Base-by-base conservation (phyloP, 2,888 invertebrate species). In the Quadroppia sp. region DNA sequence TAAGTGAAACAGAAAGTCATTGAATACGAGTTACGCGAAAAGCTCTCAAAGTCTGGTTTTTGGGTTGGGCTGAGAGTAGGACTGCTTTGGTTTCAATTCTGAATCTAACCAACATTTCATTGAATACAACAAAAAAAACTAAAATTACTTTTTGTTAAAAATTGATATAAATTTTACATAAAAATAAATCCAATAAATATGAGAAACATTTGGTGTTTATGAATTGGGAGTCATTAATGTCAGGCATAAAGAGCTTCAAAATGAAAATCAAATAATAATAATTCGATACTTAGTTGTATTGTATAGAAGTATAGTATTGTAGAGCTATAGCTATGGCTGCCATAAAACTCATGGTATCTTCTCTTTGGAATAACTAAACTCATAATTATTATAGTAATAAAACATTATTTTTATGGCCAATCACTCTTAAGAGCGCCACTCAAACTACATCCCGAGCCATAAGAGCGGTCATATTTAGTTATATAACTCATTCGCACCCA, bases 391-490 rank as follows among this genome's bases (percentile, higher is more conserved):
- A 67, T 67, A 23, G 67, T 13, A 36, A 42, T 67, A 67, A 61
- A 67, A 67, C 40, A 67, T 23, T 67, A 42, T 67, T 67, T 67
- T 64, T 15, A 67, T 67, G 42, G 67, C 67, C 40, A 20, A 67
- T 67, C 67, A 61, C n/a, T 40, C 42, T 40, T 23, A 40, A 67
- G 53, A 67, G 67, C 11, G 20, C n/a, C 20, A 23, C 67, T 67
- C 15, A 17, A 42, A 67, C 2, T 7, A 40, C 42, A 40, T 67
- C n/a, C 40, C 67, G 36, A 61, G 32, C 61, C 36, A 32, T 30
- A 36, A n/a, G n/a, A 61, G 13, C 13, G 11, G n/a, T 20, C 61
- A 61, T 61, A 28, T 61, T 32, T 61, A 11, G 23, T 25, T 32
- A n/a, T 61, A 32, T 32, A 36, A 36, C 20, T 36, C 61, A 61